Evolutionary conservation across 2,113 vertebrate species (phyloP).

Genomic region (Oreochromis aureus): DNA sequence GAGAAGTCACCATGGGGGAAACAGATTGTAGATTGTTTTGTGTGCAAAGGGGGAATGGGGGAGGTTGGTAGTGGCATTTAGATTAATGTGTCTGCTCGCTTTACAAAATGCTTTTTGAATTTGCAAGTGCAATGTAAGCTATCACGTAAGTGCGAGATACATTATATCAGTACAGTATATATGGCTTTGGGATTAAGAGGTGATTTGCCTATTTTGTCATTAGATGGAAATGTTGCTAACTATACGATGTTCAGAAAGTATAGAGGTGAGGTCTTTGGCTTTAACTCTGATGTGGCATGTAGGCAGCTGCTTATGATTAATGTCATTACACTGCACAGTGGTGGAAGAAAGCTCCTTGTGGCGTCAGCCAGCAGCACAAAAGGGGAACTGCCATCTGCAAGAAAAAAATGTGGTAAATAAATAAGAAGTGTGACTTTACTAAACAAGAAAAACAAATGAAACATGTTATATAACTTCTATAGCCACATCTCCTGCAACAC

Average conservation of each 20-base stretch:
- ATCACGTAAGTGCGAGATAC: conserved; percentile 28
- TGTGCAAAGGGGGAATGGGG: conserved; percentile 34
- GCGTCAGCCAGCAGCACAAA: neutral
- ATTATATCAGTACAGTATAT: conserved; percentile 3
- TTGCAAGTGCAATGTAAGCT: conserved; percentile 45
- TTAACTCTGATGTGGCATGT: neutral
- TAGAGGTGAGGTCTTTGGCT: conserved; percentile 8
- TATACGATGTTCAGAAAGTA: neutral
- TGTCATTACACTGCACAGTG: neutral
- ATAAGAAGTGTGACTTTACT: neutral
- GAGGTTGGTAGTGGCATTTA: conserved; percentile 42
- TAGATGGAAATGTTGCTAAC: neutral
- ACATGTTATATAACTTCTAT: neutral
- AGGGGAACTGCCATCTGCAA: neutral
- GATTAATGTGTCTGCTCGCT: conserved; percentile 56
- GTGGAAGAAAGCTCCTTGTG: neutral
- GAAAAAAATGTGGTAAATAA: neutral
- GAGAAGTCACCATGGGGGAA: conserved; percentile 55
- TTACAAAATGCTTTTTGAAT: conserved; percentile 57
- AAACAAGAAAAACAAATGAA: neutral
- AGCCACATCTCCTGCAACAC: neutral
- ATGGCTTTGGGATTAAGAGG: conserved; percentile 13
- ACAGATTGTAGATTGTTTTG: conserved; percentile 64
- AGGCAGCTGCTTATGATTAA: conserved; percentile 48
- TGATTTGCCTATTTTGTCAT: conserved; percentile 33